Conservation (phyloP, 1,140 invertebrate genomes). For the Octopus sinensis region DNA sequence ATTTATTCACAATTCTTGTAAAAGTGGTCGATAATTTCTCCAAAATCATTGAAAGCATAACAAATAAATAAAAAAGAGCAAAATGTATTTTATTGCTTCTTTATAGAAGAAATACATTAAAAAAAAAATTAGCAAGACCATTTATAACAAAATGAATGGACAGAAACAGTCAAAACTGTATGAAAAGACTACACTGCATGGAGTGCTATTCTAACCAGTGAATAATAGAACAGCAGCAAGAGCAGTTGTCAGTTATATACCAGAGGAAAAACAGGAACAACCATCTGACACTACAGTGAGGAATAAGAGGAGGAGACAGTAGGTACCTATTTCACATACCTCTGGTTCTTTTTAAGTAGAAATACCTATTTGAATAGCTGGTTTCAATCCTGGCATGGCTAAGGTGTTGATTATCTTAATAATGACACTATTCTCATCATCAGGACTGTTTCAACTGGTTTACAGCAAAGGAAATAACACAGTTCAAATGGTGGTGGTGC, state of each 20-base stretch:
- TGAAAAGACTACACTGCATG: background rate
- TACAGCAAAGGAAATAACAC: background rate
- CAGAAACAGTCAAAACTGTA: too few relatives aligned
- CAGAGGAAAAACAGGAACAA: background rate
- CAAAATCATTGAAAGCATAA: too few relatives aligned
- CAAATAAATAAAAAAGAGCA: too few relatives aligned
- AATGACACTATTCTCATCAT: background rate
- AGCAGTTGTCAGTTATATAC: background rate
- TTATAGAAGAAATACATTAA: too few relatives aligned
- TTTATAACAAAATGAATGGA: too few relatives aligned
- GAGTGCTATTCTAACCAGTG: constrained; percentile 3
- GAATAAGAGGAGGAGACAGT: constrained; percentile 7
- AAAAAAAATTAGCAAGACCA: too few relatives aligned
- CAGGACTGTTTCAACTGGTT: background rate
- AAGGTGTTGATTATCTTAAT: background rate
- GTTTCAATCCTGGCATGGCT: constrained; percentile 8
- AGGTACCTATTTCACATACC: constrained; percentile 17
- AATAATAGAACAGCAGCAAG: background rate
- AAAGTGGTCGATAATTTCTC: too few relatives aligned
- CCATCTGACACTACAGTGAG: background rate
- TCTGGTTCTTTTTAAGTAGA: constrained; percentile 11
- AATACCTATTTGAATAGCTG: constrained; percentile 10
- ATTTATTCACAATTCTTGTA: too few relatives aligned
- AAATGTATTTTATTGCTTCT: too few relatives aligned
- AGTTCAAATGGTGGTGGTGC: background rate